Base-by-base conservation (phyloP, 2,888 invertebrate genomes). In the Harpalus rufipes region DNA sequence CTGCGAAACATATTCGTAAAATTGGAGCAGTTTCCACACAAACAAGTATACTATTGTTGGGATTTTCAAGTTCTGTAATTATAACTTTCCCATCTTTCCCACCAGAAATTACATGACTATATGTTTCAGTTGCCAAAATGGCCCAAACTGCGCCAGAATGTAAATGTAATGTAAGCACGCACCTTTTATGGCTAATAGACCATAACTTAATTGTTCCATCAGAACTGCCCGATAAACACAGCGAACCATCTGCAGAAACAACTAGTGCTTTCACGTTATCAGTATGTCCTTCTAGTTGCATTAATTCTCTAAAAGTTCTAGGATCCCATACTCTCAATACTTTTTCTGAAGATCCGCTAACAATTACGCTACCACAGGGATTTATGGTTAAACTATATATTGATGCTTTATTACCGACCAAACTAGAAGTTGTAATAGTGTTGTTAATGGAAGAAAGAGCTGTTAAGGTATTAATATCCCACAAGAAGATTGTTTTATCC, bases 341-440 rank as follows among this genome's bases (percentile, higher is more conserved):
- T 92, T 98, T 98, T 89, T 98, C 98, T 4, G 98, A 98, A 14
- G 98, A 98, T 21, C 99, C 99, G 88, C 98, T 98, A 0, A 99
- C 97, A 87, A 99, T 95, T 2, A 99, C 95, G 7, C 97, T 98
- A 1, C 99, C 99, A 4, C 97, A 94, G 58, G 97, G 97, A 91
- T 99, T 99, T 98, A 99, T 99, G 39, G 99, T 99, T 87, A 99
- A 93, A 90, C 99, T 99, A 91, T 99, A 99, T 89, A 99, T 99
- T 5, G 98, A 98, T 91, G 99, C 98, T 91, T 98, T 99, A 90
- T 98, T 98, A 81, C 99, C 99, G 88, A 96, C 96, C 76, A 99
- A 93, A 89, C 98, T 98, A 81, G 99, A 98, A 59, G 99, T 99
- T 88, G 99, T 99, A 14, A 99, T 99, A 41, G 99, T 99, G 90